phyloP scores from a whole-genome alignment of 2,888 invertebrate species.

The Drosophila sordidula region DNA sequence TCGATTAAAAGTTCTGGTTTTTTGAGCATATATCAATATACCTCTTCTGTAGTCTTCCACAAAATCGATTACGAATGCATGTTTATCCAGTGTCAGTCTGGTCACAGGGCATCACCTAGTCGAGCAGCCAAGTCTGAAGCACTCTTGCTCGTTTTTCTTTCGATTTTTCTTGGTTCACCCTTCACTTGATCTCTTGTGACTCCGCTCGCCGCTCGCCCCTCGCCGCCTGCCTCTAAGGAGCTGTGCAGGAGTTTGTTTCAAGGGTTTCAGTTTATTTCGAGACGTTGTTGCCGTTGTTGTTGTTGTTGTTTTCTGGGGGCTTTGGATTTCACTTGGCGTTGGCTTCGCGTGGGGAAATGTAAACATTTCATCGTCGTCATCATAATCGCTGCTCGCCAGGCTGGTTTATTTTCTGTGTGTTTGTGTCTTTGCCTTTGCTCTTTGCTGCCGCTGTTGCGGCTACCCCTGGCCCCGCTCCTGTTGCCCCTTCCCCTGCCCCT shows the following conservation, averaged over 20 bases:
- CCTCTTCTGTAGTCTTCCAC: too few species aligned
- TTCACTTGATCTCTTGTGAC: conserved; percentile 75
- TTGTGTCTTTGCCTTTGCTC: conserved; percentile 20
- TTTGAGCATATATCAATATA: too few species aligned
- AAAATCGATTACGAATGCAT: too few species aligned
- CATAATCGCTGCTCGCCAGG: conserved; percentile 56
- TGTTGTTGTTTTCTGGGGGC: conserved; percentile 60
- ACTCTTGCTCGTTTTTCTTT: conserved; percentile 61
- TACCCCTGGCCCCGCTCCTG: not conserved
- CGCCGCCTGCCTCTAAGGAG: conserved; percentile 37
- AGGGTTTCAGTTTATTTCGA: conserved; percentile 67
- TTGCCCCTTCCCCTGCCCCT: conserved; percentile 2
- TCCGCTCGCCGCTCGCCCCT: conserved; percentile 6
- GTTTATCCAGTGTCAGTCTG: not conserved
- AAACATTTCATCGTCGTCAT: conserved; percentile 75
- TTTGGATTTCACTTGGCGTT: conserved; percentile 67
- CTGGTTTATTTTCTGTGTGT: conserved; percentile 27
- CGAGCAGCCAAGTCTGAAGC: not conserved
- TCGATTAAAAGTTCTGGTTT: too few species aligned
- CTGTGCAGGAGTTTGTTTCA: conserved; percentile 71
- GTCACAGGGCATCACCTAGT: not conserved
- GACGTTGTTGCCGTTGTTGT: conserved; percentile 11
- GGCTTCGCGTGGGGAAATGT: conserved; percentile 77
- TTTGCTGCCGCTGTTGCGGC: conserved; percentile 1
- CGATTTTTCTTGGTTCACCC: conserved; percentile 70